phyloP scores from a whole-genome alignment of 2,797 vertebrate genomes.

The Rhinella marina region DNA sequence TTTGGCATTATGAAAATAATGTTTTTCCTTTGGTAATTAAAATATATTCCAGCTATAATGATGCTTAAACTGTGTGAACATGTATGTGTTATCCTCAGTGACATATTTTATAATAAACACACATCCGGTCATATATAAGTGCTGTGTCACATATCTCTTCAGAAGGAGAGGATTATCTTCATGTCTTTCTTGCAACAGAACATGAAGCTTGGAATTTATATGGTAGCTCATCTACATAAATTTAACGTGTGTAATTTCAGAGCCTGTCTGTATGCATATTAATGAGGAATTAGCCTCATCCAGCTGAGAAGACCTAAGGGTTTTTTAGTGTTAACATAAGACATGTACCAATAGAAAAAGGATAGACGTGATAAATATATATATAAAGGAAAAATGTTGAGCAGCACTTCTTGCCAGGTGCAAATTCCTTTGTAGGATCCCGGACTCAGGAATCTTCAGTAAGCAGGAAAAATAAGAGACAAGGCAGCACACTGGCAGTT shows the following conservation, averaged over 20 bases:
- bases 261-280: constrained; percentile 48
- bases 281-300: constrained; percentile 46
- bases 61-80: not conserved
- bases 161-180: constrained; percentile 14
- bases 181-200: constrained; percentile 29
- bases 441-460: too few relatives aligned
- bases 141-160: not conserved
- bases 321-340: not conserved
- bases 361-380: not conserved
- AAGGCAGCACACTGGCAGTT: too few relatives aligned
- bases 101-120: not conserved
- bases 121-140: not conserved
- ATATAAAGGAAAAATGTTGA: too few relatives aligned
- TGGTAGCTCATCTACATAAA: constrained; percentile 51
- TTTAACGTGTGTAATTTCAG: constrained; percentile 45
- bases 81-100: not conserved
- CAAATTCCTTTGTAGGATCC: too few relatives aligned
- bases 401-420: too few relatives aligned
- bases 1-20: not conserved
- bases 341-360: not conserved
- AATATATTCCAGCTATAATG: not conserved
- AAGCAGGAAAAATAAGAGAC: too few relatives aligned
- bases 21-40: not conserved
- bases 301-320: not conserved
- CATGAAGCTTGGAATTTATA: constrained; percentile 36